Evolutionary conservation across 2,797 vertebrate genomes (phyloP).

Genomic region (Halcyon chelicuti): DNA sequence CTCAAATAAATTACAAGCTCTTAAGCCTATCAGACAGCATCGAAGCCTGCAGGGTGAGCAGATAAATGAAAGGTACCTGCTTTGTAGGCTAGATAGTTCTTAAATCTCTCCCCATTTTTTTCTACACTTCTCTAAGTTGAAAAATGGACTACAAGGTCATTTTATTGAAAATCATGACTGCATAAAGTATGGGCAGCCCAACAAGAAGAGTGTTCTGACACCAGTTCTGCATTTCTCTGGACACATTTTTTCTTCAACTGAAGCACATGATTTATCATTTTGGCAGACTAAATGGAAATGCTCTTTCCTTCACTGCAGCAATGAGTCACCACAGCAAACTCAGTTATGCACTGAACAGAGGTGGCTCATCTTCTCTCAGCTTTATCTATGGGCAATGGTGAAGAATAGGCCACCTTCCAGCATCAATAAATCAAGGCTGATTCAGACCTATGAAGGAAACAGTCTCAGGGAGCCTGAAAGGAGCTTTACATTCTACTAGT

Average conservation of each 20-base stretch:
- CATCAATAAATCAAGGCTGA: not conserved
- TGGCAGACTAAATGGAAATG: not conserved
- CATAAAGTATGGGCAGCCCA: not conserved
- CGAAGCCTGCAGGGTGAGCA: conserved; percentile 1
- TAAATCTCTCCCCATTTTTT: not conserved
- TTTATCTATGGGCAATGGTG: not conserved
- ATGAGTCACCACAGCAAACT: not conserved
- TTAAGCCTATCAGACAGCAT: not conserved
- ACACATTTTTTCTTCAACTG: not conserved
- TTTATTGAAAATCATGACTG: not conserved
- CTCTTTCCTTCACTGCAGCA: not conserved
- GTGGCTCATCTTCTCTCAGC: not conserved
- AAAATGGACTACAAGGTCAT: not conserved
- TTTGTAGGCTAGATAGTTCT: not conserved
- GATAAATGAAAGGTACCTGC: conserved; percentile 1
- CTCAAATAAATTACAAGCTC: conserved; percentile 51
- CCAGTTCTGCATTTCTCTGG: not conserved
- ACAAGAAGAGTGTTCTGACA: not conserved
- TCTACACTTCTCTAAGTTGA: not conserved
- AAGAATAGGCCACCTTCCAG: not conserved
- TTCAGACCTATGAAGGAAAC: not conserved
- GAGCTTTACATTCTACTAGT: not conserved
- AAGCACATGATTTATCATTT: not conserved
- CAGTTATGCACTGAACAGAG: not conserved
- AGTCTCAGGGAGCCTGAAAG: not conserved